These are phyloP conservation scores for Deroplatys truncata DNA, from an alignment of 2,888 invertebrate species.

Conservation along the genomic window DNA sequence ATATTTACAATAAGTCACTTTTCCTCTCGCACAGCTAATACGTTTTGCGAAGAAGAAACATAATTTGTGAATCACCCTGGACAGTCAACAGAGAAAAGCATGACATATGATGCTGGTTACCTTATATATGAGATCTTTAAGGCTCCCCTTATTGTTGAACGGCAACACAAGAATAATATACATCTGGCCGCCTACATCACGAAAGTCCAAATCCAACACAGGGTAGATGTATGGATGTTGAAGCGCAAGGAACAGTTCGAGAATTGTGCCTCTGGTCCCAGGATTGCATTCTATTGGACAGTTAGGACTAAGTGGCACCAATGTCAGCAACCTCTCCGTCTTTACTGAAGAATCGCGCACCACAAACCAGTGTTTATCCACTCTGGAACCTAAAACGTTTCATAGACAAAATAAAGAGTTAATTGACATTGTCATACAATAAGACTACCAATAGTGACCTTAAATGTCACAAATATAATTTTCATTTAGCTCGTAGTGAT, in stretches of 20 bases:
- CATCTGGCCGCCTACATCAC: constrained; percentile 45
- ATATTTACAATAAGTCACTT: too few species aligned
- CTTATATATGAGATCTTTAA: constrained; percentile 87
- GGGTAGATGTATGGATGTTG: constrained; percentile 94
- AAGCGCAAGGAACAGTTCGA: constrained; percentile 77
- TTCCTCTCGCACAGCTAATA: too few species aligned
- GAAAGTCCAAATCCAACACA: constrained; percentile 77
- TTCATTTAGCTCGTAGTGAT: too few species aligned
- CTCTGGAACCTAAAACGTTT: constrained; percentile 58
- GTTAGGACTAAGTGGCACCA: constrained; percentile 60
- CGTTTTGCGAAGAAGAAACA: too few species aligned
- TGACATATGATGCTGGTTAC: constrained; percentile 46
- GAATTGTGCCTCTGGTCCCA: constrained; percentile 62
- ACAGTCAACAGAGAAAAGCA: too few species aligned
- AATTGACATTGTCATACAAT: background rate
- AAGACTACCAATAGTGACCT: too few species aligned
- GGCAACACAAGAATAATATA: constrained; percentile 76
- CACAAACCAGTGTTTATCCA: constrained; percentile 88
- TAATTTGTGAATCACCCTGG: too few species aligned
- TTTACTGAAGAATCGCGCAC: constrained; percentile 77
- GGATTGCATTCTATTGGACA: constrained; percentile 65
- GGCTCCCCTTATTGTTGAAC: constrained; percentile 76
- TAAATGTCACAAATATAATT: too few species aligned
- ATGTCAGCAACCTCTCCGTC: constrained; percentile 70
- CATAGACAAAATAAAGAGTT: too few species aligned